phyloP scores from a whole-genome alignment of 2,888 invertebrate species.

The Drosophila borborema region DNA sequence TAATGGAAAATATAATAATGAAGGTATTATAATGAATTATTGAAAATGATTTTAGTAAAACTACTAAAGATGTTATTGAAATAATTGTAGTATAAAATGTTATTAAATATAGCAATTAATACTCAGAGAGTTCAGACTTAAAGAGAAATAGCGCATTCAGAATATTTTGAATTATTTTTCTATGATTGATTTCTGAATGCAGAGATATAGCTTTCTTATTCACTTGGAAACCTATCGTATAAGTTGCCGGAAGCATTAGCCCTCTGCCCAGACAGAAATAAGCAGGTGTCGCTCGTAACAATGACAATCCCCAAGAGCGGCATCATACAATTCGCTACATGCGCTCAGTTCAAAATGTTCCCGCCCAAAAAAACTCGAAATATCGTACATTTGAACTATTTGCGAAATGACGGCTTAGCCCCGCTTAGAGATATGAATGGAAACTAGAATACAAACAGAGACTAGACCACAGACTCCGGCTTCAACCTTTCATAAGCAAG shows the following conservation, averaged over 20 bases:
- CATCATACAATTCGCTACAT: constrained; percentile 13
- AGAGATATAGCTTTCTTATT: not conserved
- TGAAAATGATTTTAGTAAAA: not conserved
- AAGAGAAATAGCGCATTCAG: not conserved
- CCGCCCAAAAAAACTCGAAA: constrained; percentile 51
- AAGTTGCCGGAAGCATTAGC: too few species aligned
- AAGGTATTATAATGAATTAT: not conserved
- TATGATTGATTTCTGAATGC: not conserved
- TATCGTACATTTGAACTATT: constrained; percentile 64
- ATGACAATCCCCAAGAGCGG: constrained; percentile 22
- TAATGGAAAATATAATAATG: constrained; percentile 10
- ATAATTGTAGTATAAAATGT: not conserved
- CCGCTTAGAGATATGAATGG: constrained; percentile 24
- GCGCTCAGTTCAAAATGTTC: constrained; percentile 34
- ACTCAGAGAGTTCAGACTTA: not conserved
- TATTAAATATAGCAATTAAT: not conserved
- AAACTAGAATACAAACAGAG: constrained; percentile 36
- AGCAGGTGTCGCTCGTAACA: constrained; percentile 31
- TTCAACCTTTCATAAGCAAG: constrained; percentile 80
- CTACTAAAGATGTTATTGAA: not conserved
- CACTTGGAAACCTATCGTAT: not conserved
- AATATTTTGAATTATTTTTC: not conserved
- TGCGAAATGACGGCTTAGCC: constrained; percentile 39
- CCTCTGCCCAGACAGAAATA: constrained; percentile 5
- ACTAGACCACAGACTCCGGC: constrained; percentile 72